Evolutionary conservation across 1,140 invertebrate species (phyloP), one percentile per base, ranked within the genome.

Genomic region (Palaemon carinicauda): DNA sequence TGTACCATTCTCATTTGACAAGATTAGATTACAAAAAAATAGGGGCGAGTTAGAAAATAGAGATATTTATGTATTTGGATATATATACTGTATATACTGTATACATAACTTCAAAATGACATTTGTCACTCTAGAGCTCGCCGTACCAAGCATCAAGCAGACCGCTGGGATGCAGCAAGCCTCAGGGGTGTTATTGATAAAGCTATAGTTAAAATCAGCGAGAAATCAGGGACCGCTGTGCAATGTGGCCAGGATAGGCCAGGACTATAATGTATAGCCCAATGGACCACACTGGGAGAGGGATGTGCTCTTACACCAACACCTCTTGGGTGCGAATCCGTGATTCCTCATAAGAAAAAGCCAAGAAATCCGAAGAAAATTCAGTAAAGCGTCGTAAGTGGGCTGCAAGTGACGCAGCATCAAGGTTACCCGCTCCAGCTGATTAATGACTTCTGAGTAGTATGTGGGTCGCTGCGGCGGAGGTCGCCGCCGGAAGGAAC

Each of bases 391-490:
- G 81, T 74, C 69, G 51, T n/a, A n/a, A n/a, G n/a, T 82, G 81
- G 71, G 69, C 56, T 21, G 41, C 41, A 54, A 80, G 52, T 50
- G 56, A 52, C 60, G 74, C 56, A 50, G 77, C 83, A 71, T 74
- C 56, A 78, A 82, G 75, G 83, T 89, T 89, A 89, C 88, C 88
- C 88, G 81, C 86, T 89, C 88, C 75, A 89, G 82, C 77, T 89
- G 88, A 80, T 86, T 87, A 81, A 89, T 89, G 78, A 89, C 88
- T 89, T 89, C 88, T 21, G 88, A 89, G 88, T 89, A 89, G 88
- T 89, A 89, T 80, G 85, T 82, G 19, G 87, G 87, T 65, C 80
- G 87, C 53, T 82, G 80, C 33, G 80, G 56, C 51, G 71, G 71
- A 65, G 87, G 87, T 4, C 87, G 87, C 71, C 87, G 80, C 50